Percentiles rank a stretch among this genome's conserved stretches.
Conservation (phyloP, 2,888 invertebrate species). For the Cantharis lateralis region DNA sequence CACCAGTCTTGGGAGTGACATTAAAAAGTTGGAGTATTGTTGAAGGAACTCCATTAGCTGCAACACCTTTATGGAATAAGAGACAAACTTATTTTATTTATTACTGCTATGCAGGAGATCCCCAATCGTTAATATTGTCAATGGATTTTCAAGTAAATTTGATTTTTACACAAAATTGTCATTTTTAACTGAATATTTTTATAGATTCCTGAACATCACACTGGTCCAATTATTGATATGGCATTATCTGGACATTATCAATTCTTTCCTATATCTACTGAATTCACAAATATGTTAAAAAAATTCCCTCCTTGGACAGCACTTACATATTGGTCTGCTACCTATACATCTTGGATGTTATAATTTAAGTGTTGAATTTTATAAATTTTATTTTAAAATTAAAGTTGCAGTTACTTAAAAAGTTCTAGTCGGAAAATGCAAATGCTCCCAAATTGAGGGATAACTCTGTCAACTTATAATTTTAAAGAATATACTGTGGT, state of each 20-base stretch:
- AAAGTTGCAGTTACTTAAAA: background rate
- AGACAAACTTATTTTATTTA: conserved; percentile 70
- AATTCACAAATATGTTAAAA: conserved; percentile 60
- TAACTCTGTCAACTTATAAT: background rate
- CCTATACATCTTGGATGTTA: conserved; percentile 65
- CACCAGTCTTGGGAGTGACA: conserved; percentile 62
- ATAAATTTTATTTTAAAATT: background rate
- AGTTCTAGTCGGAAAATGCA: conserved; percentile 1
- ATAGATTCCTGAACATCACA: conserved; percentile 53
- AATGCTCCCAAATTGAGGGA: background rate
- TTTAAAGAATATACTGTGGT: background rate
- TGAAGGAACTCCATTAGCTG: conserved; percentile 60
- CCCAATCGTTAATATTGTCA: conserved; percentile 63
- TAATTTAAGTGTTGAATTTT: conserved; percentile 32
- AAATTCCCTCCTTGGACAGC: conserved; percentile 70
- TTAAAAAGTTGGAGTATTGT: conserved; percentile 64
- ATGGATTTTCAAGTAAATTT: conserved; percentile 64
- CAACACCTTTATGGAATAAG: conserved; percentile 60
- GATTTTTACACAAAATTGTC: background rate
- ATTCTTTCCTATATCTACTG: conserved; percentile 59
- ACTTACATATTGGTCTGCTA: conserved; percentile 71
- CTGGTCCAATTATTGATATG: conserved; percentile 60
- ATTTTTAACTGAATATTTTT: conserved; percentile 18
- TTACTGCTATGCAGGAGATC: conserved; percentile 66
- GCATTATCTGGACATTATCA: conserved; percentile 67